A percentile compares a stretch with the other conserved stretches of the same genome.
phyloP scores from a whole-genome alignment of 2,888 invertebrate genomes.

The Belgica antarctica region DNA sequence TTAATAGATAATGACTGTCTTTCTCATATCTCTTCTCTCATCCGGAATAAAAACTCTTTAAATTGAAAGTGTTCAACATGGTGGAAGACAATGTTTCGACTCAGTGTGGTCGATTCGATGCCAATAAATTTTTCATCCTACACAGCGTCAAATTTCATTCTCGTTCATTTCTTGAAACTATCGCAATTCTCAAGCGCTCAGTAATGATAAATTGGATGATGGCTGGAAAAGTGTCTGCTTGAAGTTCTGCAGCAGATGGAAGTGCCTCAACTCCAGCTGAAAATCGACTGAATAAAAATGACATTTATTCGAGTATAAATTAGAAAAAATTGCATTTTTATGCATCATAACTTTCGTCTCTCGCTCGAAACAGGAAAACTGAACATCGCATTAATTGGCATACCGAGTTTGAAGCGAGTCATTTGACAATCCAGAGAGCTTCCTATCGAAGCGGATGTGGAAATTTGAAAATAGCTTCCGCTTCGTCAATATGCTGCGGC shows the following conservation, averaged over 20 bases:
- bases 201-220: conserved; percentile 29
- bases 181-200: not conserved
- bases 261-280: conserved; percentile 20
- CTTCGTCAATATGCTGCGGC: conserved; percentile 11
- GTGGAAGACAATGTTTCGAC: not conserved
- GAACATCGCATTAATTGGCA: not conserved
- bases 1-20: conserved; percentile 1
- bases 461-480: conserved; percentile 5
- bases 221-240: conserved; percentile 8
- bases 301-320: conserved; percentile 39
- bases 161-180: not conserved
- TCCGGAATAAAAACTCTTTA: not conserved
- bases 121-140: conserved; percentile 36
- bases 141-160: conserved; percentile 24
- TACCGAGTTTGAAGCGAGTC: not conserved
- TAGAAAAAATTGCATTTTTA: conserved; percentile 39
- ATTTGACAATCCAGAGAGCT: not conserved
- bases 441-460: conserved; percentile 14
- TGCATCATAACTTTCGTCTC: conserved; percentile 32
- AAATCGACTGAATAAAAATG: conserved; percentile 31
- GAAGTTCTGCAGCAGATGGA: conserved; percentile 9
- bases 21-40: too few relatives aligned
- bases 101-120: not conserved
- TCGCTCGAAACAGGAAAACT: conserved; percentile 3
- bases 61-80: conserved; percentile 15